A percentile compares a stretch with the other conserved stretches of the same genome.
Evolutionary conservation across 2,113 vertebrate genomes (phyloP).

Genomic region (Mohoua ochrocephala): DNA sequence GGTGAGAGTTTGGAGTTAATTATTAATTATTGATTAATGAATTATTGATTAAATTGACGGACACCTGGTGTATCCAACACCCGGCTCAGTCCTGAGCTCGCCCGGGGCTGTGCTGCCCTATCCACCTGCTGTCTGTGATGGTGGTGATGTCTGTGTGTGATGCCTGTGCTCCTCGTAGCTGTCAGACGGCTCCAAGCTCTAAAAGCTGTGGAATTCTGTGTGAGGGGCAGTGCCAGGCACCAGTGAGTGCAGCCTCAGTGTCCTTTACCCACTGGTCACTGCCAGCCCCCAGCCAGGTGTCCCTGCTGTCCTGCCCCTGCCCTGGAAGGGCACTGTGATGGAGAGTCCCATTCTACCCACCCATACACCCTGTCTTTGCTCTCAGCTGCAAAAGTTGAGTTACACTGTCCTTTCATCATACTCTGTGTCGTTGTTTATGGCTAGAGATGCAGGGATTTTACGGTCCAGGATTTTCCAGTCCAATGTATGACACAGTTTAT

Average conservation of each 20-base stretch:
- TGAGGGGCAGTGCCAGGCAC: not conserved
- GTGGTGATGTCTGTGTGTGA: not conserved
- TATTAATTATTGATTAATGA: not conserved
- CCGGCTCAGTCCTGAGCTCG: not conserved
- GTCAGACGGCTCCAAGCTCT: not conserved
- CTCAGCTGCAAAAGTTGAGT: not conserved
- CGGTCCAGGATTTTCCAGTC: not conserved
- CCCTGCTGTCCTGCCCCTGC: not conserved
- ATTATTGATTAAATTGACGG: not conserved
- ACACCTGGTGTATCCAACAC: not conserved
- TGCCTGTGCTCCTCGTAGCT: not conserved
- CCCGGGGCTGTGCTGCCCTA: fast-evolving
- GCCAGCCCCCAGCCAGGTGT: fast-evolving
- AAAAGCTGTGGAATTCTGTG: fast-evolving
- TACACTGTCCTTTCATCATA: not conserved
- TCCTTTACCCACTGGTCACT: fast-evolving
- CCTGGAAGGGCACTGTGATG: fast-evolving
- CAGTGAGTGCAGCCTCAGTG: fast-evolving
- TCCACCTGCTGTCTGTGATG: too few species aligned
- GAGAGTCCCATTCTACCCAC: fast-evolving
- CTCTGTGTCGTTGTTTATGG: not conserved
- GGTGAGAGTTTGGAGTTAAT: not conserved
- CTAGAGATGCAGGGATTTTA: not conserved
- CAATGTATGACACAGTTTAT: not conserved
- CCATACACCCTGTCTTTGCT: fast-evolving